Percentiles rank a stretch among this genome's conserved stretches.
Conservation (phyloP, 2,888 invertebrate genomes). For the Baronia brevicornis region DNA sequence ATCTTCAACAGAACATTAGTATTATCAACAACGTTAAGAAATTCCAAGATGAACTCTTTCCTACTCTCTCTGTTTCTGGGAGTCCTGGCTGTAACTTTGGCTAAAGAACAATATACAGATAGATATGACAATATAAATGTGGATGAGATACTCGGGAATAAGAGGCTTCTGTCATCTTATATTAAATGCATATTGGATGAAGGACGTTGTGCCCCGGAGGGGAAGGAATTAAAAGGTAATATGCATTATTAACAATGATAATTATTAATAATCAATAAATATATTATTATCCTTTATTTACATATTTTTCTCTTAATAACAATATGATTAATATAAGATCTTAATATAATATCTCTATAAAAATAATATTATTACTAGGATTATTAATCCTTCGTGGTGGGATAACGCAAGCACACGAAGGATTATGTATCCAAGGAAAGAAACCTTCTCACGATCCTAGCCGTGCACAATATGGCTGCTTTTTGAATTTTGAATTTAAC, state of each 20-base stretch:
- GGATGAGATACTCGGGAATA: slow-evolving; percentile 80
- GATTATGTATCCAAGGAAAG: too few species aligned
- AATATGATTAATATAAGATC: too few species aligned
- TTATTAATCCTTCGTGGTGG: too few species aligned
- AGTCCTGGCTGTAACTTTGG: slow-evolving; percentile 12
- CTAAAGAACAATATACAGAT: slow-evolving; percentile 68
- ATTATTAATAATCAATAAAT: too few species aligned
- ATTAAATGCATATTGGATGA: slow-evolving; percentile 79
- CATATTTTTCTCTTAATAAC: too few species aligned
- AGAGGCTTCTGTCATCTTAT: slow-evolving; percentile 79
- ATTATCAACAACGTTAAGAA: background rate
- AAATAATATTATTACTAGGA: too few species aligned
- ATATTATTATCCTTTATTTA: too few species aligned
- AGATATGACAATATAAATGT: slow-evolving; percentile 82
- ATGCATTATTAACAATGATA: background rate
- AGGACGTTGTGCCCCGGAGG: slow-evolving; percentile 81
- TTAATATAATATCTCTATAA: too few species aligned
- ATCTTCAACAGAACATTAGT: background rate
- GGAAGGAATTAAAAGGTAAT: slow-evolving; percentile 80
- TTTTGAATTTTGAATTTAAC: too few species aligned
- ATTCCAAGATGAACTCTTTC: slow-evolving; percentile 18
- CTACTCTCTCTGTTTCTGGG: slow-evolving; percentile 11
- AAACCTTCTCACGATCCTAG: too few species aligned
- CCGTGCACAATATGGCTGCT: too few species aligned
- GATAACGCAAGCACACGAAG: too few species aligned